These are phyloP conservation scores for Ctenodactylus gundi DNA, from an alignment of 2,113 vertebrate species.

Conservation along the genomic window DNA sequence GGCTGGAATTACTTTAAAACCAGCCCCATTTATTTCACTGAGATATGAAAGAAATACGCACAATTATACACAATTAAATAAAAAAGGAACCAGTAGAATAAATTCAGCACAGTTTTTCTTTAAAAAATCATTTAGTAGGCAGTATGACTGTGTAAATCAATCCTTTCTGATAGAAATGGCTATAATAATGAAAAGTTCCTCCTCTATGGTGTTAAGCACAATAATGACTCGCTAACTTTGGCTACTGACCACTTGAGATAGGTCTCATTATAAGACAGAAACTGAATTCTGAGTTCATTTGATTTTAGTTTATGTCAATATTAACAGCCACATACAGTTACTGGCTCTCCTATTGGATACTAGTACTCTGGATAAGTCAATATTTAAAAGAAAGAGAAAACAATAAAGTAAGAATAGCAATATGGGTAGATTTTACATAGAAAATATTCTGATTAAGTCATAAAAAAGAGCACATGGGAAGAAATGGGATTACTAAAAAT, in stretches of 20 bases:
- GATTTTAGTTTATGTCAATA: background rate
- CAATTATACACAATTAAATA: background rate
- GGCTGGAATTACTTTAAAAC: slow-evolving; percentile 5
- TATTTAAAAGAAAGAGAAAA: slow-evolving; percentile 18
- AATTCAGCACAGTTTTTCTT: background rate
- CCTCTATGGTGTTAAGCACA: background rate
- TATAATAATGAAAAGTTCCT: background rate
- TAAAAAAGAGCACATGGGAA: background rate
- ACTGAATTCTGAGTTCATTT: background rate
- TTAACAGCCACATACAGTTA: background rate
- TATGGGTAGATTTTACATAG: background rate
- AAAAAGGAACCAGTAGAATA: background rate
- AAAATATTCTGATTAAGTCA: background rate
- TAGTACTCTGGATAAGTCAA: background rate
- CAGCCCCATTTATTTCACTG: background rate
- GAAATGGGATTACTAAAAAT: background rate
- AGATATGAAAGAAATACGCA: background rate
- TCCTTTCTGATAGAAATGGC: background rate
- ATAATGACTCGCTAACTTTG: background rate
- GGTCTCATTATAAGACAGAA: background rate
- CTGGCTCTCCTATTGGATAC: background rate
- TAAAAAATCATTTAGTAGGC: background rate
- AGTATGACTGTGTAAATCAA: background rate
- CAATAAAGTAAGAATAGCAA: background rate
- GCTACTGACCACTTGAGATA: background rate